These are phyloP conservation scores for Salmo trutta DNA, from an alignment of 2,797 vertebrate species.

Conservation along the genomic window DNA sequence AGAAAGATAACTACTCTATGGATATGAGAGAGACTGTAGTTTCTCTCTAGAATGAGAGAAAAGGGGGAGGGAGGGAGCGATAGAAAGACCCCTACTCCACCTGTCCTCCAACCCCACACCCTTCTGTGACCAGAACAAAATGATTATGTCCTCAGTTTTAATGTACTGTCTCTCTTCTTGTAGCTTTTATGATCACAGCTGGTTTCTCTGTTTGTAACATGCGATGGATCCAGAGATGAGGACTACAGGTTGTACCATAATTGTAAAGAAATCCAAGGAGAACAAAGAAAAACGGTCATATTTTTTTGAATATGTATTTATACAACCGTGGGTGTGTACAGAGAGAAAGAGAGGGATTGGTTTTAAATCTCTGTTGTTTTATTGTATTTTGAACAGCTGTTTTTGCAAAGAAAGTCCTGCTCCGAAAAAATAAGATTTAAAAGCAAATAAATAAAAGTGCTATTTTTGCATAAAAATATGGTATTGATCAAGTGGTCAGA, in stretches of 20 bases:
- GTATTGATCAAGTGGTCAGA: slow-evolving; percentile 45
- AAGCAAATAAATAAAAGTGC: slow-evolving; percentile 57
- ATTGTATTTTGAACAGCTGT: slow-evolving; percentile 47
- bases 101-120: slow-evolving; percentile 15
- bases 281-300: slow-evolving; percentile 65
- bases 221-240: slow-evolving; percentile 52
- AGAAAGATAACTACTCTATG: slow-evolving; percentile 9
- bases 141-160: slow-evolving; percentile 51
- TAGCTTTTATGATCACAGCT: slow-evolving; percentile 48
- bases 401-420: slow-evolving; percentile 60
- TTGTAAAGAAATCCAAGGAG: slow-evolving; percentile 56
- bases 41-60: slow-evolving; percentile 1
- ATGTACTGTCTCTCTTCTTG: slow-evolving; percentile 60
- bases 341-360: slow-evolving; percentile 70
- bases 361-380: slow-evolving; percentile 76
- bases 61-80: slow-evolving; percentile 1
- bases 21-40: slow-evolving; percentile 24
- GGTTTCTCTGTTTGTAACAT: slow-evolving; percentile 55
- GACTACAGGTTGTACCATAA: slow-evolving; percentile 20
- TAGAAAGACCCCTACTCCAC: slow-evolving; percentile 33
- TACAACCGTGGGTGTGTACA: slow-evolving; percentile 58
- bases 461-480: slow-evolving; percentile 68
- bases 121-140: slow-evolving; percentile 54
- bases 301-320: slow-evolving; percentile 79
- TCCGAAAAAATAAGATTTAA: neutral